phyloP scores from a whole-genome alignment of 2,113 vertebrate genomes.

The Rhineura floridana region DNA sequence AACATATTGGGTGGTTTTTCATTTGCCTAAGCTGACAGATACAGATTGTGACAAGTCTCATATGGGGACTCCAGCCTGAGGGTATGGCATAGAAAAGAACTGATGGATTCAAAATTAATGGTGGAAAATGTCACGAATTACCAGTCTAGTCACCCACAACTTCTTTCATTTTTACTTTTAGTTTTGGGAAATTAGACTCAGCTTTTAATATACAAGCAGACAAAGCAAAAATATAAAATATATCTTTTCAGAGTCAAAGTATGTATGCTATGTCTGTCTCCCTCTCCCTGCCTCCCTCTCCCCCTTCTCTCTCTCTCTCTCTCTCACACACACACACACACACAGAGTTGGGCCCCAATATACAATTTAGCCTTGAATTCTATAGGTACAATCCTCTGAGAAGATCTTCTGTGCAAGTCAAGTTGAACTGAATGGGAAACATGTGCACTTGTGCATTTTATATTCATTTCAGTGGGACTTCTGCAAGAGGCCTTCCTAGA shows the following conservation, averaged over 20 bases:
- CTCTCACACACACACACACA: background rate
- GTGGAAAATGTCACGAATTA: slow-evolving; percentile 57
- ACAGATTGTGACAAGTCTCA: slow-evolving; percentile 58
- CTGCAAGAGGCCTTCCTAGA: background rate
- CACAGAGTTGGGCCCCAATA: background rate
- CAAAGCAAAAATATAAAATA: background rate
- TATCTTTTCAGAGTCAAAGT: background rate
- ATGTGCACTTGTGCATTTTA: background rate
- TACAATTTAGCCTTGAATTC: background rate
- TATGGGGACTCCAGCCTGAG: slow-evolving; percentile 42
- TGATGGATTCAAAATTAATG: slow-evolving; percentile 65
- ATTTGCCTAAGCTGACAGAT: slow-evolving; percentile 53
- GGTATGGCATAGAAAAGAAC: slow-evolving; percentile 34
- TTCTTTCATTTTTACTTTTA: slow-evolving; percentile 53
- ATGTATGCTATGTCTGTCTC: background rate
- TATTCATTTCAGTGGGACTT: background rate
- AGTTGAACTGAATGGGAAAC: background rate
- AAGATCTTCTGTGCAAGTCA: background rate
- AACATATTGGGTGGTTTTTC: slow-evolving; percentile 59
- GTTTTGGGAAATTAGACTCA: slow-evolving; percentile 11
- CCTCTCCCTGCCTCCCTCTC: too few species aligned
- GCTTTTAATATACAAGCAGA: background rate
- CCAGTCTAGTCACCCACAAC: slow-evolving; percentile 49
- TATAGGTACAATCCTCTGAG: background rate
- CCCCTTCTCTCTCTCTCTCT: background rate